These are phyloP conservation scores for Zoroaster sp. DNA, from an alignment of 53 echinoderm and acorn worm genomes.

Conservation along the genomic window DNA sequence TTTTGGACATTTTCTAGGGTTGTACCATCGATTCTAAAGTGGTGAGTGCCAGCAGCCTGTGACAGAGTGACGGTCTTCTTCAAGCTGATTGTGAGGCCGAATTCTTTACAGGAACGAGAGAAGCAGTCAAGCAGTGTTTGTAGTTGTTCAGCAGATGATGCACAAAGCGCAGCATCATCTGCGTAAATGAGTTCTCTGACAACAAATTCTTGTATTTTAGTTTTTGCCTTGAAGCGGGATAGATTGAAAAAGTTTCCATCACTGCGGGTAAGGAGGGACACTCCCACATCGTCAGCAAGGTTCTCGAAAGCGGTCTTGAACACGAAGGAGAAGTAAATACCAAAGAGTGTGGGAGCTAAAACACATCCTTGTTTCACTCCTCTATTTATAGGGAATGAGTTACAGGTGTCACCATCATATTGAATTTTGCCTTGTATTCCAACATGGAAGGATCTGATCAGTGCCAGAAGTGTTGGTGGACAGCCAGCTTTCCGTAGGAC, in stretches of 20 bases:
- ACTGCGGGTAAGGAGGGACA: too few relatives aligned
- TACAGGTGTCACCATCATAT: not conserved
- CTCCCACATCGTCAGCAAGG: not conserved
- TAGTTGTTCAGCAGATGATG: not conserved
- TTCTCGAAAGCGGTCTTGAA: not conserved
- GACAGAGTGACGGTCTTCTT: too few relatives aligned
- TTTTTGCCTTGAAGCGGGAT: too few relatives aligned
- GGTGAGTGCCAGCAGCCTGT: too few relatives aligned
- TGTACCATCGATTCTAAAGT: too few relatives aligned
- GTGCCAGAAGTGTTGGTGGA: not conserved
- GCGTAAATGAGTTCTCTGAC: too few relatives aligned
- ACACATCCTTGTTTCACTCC: conserved; percentile 35
- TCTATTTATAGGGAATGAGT: not conserved
- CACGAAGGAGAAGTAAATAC: not conserved
- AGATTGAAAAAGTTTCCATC: too few relatives aligned
- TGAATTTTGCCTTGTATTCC: not conserved
- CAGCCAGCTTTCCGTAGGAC: not conserved
- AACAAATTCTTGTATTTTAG: too few relatives aligned
- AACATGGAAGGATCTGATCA: not conserved
- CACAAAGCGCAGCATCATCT: not conserved
- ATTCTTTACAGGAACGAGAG: conserved; percentile 5
- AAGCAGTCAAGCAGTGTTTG: not conserved
- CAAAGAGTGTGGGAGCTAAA: conserved; percentile 39
- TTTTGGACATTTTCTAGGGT: not conserved
- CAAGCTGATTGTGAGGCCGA: too few relatives aligned